phyloP scores from a whole-genome alignment of 2,888 invertebrate species.

The Thymelicus lineola region DNA sequence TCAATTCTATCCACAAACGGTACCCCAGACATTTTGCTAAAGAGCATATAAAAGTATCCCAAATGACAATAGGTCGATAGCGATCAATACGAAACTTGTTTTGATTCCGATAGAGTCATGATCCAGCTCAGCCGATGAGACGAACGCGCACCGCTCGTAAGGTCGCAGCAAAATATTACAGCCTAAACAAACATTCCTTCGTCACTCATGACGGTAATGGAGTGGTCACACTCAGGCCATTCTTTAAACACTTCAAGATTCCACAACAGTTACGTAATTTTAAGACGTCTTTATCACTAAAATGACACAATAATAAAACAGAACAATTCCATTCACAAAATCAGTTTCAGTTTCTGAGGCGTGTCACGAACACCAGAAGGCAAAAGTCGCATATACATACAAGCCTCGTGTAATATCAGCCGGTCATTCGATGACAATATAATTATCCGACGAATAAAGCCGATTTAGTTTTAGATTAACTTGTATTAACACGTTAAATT shows the following conservation, averaged over 20 bases:
- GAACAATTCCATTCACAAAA: constrained; percentile 81
- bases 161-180: constrained; percentile 81
- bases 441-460: constrained; percentile 78
- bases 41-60: constrained; percentile 74
- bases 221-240: constrained; percentile 84
- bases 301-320: constrained; percentile 81
- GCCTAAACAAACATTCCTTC: constrained; percentile 85
- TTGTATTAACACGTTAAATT: constrained; percentile 71
- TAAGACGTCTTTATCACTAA: constrained; percentile 80
- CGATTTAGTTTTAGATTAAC: constrained; percentile 69
- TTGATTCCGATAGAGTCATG: constrained; percentile 82
- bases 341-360: constrained; percentile 84
- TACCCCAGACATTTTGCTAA: constrained; percentile 89
- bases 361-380: constrained; percentile 85
- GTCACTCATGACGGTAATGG: constrained; percentile 85
- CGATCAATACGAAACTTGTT: constrained; percentile 82
- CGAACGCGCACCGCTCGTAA: constrained; percentile 80
- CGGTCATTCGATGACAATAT: constrained; percentile 85
- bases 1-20: constrained; percentile 99
- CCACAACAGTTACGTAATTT: constrained; percentile 86
- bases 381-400: constrained; percentile 85
- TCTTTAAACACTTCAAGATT: constrained; percentile 82
- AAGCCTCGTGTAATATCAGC: constrained; percentile 86
- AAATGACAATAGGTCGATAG: constrained; percentile 80
- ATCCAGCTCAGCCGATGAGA: constrained; percentile 79